A percentile compares a stretch with the other conserved stretches of the same genome.
Conservation (phyloP, 2,113 vertebrate species). For the Paradoxurus hermaphroditus region DNA sequence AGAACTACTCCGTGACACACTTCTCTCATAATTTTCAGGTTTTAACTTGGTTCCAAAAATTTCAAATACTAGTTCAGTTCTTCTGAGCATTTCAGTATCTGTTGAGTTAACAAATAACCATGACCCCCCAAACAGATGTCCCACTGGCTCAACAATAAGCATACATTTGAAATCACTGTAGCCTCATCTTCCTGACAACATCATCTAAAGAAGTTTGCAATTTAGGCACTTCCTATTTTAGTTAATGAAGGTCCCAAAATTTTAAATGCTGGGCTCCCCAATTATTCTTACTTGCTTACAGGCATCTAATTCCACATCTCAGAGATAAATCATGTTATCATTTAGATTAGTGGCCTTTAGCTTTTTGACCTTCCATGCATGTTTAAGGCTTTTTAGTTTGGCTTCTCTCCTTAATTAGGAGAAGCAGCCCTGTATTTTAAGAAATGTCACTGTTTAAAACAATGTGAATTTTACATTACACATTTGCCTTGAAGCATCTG, state of each 20-base stretch:
- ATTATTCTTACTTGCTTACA: conserved; percentile 55
- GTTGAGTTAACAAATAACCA: not conserved
- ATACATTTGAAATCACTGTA: not conserved
- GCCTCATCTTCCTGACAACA: not conserved
- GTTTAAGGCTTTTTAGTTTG: conserved; percentile 63
- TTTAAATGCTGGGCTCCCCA: conserved; percentile 46
- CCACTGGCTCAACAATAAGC: not conserved
- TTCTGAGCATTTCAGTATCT: not conserved
- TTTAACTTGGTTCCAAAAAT: not conserved
- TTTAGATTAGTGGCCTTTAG: conserved; percentile 59
- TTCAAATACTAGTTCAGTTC: not conserved
- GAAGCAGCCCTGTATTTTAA: conserved; percentile 66
- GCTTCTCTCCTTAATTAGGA: conserved; percentile 69
- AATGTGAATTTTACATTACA: conserved; percentile 71
- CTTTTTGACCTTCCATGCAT: conserved; percentile 57
- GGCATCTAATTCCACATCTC: conserved; percentile 46
- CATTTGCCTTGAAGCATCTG: conserved; percentile 62
- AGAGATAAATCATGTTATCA: conserved; percentile 51
- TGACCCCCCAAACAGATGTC: not conserved
- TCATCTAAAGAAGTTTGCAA: not conserved
- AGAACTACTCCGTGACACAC: not conserved
- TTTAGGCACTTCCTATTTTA: not conserved
- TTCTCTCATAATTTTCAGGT: not conserved
- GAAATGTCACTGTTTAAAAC: conserved; percentile 71
- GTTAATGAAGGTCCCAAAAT: conserved; percentile 44